Evolutionary conservation across 2,888 invertebrate genomes (phyloP).

Genomic region (Melanotus villosus): DNA sequence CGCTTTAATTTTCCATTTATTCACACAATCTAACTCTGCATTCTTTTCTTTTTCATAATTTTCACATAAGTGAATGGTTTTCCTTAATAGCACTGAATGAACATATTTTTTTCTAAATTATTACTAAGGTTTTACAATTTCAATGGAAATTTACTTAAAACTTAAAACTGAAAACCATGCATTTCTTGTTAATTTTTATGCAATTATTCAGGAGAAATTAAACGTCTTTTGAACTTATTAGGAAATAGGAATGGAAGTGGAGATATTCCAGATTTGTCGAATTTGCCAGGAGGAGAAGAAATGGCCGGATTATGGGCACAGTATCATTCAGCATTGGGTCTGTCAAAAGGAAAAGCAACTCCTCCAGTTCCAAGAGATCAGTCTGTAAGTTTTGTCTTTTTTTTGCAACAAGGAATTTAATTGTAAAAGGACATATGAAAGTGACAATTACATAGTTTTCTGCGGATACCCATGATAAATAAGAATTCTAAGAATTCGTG

Average conservation of each 20-base stretch:
- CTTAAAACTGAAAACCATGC: no score
- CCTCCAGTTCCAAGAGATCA: conserved; percentile 75
- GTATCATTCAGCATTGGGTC: conserved; percentile 84
- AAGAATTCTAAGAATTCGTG: no score
- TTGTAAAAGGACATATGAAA: no score
- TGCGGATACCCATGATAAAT: neutral
- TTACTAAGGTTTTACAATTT: no score
- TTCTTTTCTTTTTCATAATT: neutral
- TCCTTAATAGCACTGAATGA: no score
- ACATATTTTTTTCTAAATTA: no score
- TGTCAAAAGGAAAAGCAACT: conserved; percentile 73
- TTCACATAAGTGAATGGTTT: no score
- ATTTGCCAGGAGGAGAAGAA: conserved; percentile 74
- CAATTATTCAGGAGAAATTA: no score
- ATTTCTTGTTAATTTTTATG: no score
- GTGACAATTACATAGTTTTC: neutral
- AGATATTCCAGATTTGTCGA: conserved; percentile 69
- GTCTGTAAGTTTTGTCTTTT: conserved; percentile 72
- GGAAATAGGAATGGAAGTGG: conserved; percentile 66
- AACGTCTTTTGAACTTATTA: conserved; percentile 43
- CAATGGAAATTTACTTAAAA: no score
- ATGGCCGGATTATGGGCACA: conserved; percentile 91
- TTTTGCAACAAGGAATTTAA: neutral
- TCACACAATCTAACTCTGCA: conserved; percentile 9
- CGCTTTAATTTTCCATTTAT: conserved; percentile 1